phyloP scores from a whole-genome alignment of 37 sponge, comb jelly and placozoan species.

The Halisarca cf. caerulea region DNA sequence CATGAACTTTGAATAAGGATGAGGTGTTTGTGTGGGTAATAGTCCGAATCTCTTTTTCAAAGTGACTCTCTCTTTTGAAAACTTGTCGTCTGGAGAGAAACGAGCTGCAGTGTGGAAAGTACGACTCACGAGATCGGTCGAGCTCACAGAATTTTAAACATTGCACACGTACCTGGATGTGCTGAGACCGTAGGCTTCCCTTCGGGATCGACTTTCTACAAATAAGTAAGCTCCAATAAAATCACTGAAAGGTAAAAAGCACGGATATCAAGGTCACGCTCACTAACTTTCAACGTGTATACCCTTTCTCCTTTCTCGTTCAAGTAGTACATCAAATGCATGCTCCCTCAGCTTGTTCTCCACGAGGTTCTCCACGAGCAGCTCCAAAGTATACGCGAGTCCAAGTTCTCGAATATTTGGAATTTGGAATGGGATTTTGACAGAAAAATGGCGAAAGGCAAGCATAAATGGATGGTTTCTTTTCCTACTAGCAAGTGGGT shows the following conservation, averaged over 20 bases:
- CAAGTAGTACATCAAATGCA: constrained; percentile 95
- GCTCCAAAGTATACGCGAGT: background rate
- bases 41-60: constrained; percentile 95
- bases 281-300: constrained; percentile 87
- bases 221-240: background rate
- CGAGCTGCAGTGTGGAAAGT: constrained; percentile 83
- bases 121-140: background rate
- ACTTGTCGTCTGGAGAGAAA: constrained; percentile 97
- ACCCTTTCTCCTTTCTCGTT: constrained; percentile 85
- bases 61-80: constrained; percentile 80
- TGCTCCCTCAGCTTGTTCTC: too few relatives aligned
- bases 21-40: constrained; percentile 78
- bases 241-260: too few relatives aligned
- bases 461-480: constrained; percentile 50
- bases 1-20: background rate
- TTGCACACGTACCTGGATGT: constrained; percentile 92
- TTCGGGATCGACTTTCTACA: constrained; percentile 70
- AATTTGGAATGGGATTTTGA: constrained; percentile 6
- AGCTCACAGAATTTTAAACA: too few relatives aligned
- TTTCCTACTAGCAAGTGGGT: constrained; percentile 41
- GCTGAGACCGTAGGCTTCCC: constrained; percentile 94
- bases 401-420: background rate
- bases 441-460: constrained; percentile 23
- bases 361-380: background rate
- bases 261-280: background rate